A percentile compares a stretch with the other conserved stretches of the same genome.
Evolutionary conservation across 92 coral and sea anemone species (phyloP).

Genomic region (Phymanthus crucifer): DNA sequence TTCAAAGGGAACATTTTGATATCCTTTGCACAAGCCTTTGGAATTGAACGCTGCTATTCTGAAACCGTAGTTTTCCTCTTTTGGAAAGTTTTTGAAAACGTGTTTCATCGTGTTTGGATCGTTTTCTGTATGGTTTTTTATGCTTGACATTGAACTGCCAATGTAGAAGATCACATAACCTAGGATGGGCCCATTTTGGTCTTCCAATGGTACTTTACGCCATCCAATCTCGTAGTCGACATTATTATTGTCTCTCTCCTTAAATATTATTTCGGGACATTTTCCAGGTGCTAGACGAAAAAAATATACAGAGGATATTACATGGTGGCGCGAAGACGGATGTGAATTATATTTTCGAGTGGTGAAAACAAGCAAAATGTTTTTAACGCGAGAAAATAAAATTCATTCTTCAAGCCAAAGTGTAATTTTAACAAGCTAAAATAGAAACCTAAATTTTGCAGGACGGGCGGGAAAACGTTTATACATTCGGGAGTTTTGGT

Average conservation of each 20-base stretch:
- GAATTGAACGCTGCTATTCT: constrained; percentile 13
- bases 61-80: constrained; percentile 1
- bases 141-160: not conserved
- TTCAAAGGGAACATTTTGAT: not conserved
- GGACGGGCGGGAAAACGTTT: too few relatives aligned
- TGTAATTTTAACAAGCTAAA: not conserved
- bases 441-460: too few relatives aligned
- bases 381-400: too few relatives aligned
- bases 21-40: constrained; percentile 4
- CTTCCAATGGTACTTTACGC: not conserved
- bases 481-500: too few relatives aligned
- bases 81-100: not conserved
- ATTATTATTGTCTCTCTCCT: not conserved
- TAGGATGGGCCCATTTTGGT: not conserved
- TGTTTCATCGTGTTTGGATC: not conserved
- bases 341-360: too few relatives aligned
- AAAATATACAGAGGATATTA: too few relatives aligned
- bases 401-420: not conserved
- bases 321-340: too few relatives aligned
- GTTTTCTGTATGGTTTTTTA: not conserved
- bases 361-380: too few relatives aligned
- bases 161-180: constrained; percentile 7
- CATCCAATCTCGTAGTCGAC: not conserved
- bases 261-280: not conserved
- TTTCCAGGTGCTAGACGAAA: constrained; percentile 11